phyloP scores from a whole-genome alignment of 2,888 invertebrate species.

The Spodoptera littoralis region DNA sequence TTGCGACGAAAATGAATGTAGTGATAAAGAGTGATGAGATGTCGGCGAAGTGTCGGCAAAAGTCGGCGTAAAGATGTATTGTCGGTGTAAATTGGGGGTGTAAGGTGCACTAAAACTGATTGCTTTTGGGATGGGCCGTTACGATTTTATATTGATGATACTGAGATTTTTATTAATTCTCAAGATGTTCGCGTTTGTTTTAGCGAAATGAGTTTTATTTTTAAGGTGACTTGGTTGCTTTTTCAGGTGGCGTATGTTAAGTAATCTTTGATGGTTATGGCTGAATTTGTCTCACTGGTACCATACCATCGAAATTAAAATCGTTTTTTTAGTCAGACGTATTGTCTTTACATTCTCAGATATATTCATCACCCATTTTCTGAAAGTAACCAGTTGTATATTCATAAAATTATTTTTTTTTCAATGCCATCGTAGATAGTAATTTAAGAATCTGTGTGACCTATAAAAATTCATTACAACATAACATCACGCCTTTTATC shows the following conservation, averaged over 20 bases:
- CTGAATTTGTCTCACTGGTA: too few relatives aligned
- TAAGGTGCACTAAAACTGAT: constrained; percentile 54
- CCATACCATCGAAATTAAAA: too few relatives aligned
- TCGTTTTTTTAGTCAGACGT: too few relatives aligned
- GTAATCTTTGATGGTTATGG: too few relatives aligned
- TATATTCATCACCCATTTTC: too few relatives aligned
- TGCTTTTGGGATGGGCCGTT: constrained; percentile 37
- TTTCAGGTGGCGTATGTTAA: background rate
- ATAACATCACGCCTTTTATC: too few relatives aligned
- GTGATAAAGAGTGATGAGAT: constrained; percentile 59
- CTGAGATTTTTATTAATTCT: constrained; percentile 38
- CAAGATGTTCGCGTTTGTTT: constrained; percentile 16
- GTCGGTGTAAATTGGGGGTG: constrained; percentile 53
- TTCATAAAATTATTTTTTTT: too few relatives aligned
- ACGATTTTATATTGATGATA: constrained; percentile 41
- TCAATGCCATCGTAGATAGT: too few relatives aligned
- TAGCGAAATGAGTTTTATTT: constrained; percentile 7
- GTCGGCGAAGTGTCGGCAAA: constrained; percentile 43
- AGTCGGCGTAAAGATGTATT: constrained; percentile 47
- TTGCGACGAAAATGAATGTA: constrained; percentile 58
- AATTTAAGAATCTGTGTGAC: too few relatives aligned
- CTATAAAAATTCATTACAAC: too few relatives aligned
- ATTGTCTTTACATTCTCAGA: too few relatives aligned
- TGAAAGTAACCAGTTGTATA: too few relatives aligned
- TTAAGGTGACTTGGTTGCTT: background rate